Base-by-base conservation (phyloP, 2,888 invertebrate species). In the Tribolium freemani region DNA sequence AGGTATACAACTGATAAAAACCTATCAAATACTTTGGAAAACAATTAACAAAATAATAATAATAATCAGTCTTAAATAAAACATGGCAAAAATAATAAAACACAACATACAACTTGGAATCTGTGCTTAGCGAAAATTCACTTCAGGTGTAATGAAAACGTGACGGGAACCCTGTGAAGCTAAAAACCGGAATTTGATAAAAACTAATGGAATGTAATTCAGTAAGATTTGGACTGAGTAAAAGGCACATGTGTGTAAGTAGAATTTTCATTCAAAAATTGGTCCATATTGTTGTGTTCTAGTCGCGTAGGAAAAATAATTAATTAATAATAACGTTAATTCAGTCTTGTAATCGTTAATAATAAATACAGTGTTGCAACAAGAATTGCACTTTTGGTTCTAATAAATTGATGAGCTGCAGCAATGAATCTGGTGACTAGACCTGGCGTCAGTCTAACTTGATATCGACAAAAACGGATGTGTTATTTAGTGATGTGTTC, bases 11-110 rank as follows among this genome's bases (percentile, higher is more conserved):
- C 78, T 70, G 75, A 81, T 79, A 82, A 81, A 80, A 81, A 83
- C 38, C 79, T 79, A 82, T 81, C 79, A 84, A 38, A 85, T 82
- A 82, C 82, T 82, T 82, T 82, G 81, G 80, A 81, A 54, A 75
- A 75, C 75, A 75, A 71, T 64, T 80, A 81, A 83, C 81, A 81
- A 82, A 71, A 80, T 80, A 75, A 50, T 68, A 68, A 80, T 79
- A 79, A 83, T 83, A 83, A 83, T 86, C 86, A 86, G 86, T 86
- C 86, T 86, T 84, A 85, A 85, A 85, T 82, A 81, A 86, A 85
- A 86, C 16, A 83, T 86, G 86, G 86, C 85, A 84, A 83, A 77
- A 75, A 77, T 73, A 56, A 21, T 76, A 78, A 75, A 79, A 81
- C 77, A 80, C 80, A 80, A 81, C 78, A 75, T 69, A 51, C 61